phyloP scores from a whole-genome alignment of 2,888 invertebrate species.

The Apocheima hispidaria region DNA sequence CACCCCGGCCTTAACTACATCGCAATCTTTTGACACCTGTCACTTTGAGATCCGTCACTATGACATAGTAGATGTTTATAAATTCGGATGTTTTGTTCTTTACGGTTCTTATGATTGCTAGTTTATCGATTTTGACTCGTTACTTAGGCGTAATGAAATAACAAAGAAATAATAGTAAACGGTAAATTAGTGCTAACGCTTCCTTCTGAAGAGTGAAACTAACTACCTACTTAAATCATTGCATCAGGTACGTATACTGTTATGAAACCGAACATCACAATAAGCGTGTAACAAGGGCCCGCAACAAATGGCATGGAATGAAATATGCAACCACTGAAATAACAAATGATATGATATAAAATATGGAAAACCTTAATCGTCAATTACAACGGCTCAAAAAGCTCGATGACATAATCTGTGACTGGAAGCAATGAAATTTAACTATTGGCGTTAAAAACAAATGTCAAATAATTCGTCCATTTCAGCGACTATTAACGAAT shows the following conservation, averaged over 20 bases:
- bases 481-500: constrained; percentile 65
- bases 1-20: too few species aligned
- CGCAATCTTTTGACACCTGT: too few species aligned
- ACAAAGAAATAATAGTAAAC: constrained; percentile 48
- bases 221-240: constrained; percentile 72
- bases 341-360: constrained; percentile 19
- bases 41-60: too few species aligned
- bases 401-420: constrained; percentile 38
- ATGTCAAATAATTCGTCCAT: constrained; percentile 37
- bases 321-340: constrained; percentile 43
- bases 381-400: constrained; percentile 31
- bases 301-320: constrained; percentile 67
- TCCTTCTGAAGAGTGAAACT: constrained; percentile 37
- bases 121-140: not conserved
- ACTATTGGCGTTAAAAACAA: constrained; percentile 35
- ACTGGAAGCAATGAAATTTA: constrained; percentile 35
- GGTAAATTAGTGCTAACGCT: constrained; percentile 48
- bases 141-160: not conserved
- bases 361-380: constrained; percentile 34
- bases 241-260: constrained; percentile 78
- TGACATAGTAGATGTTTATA: too few species aligned
- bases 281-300: constrained; percentile 56
- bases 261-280: constrained; percentile 61
- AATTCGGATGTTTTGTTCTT: not conserved
- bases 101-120: not conserved